These are phyloP conservation scores for Indri indri DNA, from an alignment of 2,113 vertebrate genomes.

Conservation along the genomic window DNA sequence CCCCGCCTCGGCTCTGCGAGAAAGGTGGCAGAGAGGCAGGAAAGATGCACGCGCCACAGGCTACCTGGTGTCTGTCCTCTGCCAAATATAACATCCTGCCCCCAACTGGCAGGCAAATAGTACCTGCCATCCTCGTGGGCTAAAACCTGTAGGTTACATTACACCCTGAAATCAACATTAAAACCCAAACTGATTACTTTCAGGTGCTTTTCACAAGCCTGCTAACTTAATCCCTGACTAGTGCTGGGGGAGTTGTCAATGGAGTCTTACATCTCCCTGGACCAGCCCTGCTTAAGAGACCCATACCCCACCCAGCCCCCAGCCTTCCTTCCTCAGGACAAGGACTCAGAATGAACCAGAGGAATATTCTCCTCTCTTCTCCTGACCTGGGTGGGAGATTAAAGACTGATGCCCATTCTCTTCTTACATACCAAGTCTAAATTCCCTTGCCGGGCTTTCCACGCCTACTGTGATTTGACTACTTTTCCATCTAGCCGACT, in stretches of 20 bases:
- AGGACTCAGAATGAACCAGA: neutral
- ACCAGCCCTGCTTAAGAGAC: neutral
- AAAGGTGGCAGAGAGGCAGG: neutral
- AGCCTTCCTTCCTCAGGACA: neutral
- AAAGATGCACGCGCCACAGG: neutral
- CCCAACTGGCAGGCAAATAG: neutral
- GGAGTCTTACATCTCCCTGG: neutral
- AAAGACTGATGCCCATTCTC: neutral
- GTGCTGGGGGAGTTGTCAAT: neutral
- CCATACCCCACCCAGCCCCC: rapidly evolving
- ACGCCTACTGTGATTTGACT: neutral
- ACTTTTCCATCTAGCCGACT: neutral
- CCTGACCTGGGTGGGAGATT: neutral
- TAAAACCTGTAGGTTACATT: neutral
- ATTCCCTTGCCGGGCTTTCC: neutral
- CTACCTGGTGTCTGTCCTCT: neutral
- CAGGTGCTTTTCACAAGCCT: neutral
- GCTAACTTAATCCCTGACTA: neutral
- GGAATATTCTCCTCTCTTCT: neutral
- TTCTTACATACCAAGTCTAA: neutral
- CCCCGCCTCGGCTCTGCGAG: neutral
- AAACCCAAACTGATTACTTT: slow-evolving; percentile 23
- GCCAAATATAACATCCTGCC: neutral
- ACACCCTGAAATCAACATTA: neutral
- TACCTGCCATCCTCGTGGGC: neutral